Evolutionary conservation across 2,113 vertebrate genomes (phyloP), one percentile per base, ranked within the genome.

Genomic region (Callipepla californica): DNA sequence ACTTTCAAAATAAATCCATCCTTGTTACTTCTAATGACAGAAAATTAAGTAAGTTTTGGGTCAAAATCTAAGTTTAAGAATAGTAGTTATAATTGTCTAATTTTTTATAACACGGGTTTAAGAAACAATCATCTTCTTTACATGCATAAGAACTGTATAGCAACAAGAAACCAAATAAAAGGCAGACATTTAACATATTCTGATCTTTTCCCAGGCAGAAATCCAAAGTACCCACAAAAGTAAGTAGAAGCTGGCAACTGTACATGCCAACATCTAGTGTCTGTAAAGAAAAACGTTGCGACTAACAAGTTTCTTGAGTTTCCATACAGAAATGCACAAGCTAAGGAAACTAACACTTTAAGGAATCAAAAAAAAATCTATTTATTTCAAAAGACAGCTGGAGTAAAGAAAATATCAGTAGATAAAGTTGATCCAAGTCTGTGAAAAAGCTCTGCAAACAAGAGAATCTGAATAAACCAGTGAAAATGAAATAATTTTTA

Each of bases 1-100:
- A 94, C 36, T 42, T 92, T 73, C 59, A 50, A 63, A 87, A 87
- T 28, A 30, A 38, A 65, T 26, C 25, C 22, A 59, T 15, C 68
- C n/a, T 76, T 48, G 10, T 84, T 83, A 86, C 17, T 67, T 47
- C 67, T 91, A 36, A 66, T 63, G 89, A 58, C 48, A 73, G 70
- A 84, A 94, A 93, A 91, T 79, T 7, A 61, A 22, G 32, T 63
- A 81, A 87, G 66, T 19, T 62, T 86, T 92, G 40, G 51, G 32
- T 69, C 53, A 95, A 94, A 62, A 94, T 85, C 32, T 80, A 72
- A 85, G 91, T 82, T 83, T 90, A 11, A 88, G 22, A 85, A 17
- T 72, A 47, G 38, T 26, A 80, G 40, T 76, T 93, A 42, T 47
- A 80, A 53, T 57, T 74, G 61, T 59, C 50, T 70, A 40, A 47